Base-by-base conservation (phyloP, 2,113 vertebrate species). In the Nothocercus julius region DNA sequence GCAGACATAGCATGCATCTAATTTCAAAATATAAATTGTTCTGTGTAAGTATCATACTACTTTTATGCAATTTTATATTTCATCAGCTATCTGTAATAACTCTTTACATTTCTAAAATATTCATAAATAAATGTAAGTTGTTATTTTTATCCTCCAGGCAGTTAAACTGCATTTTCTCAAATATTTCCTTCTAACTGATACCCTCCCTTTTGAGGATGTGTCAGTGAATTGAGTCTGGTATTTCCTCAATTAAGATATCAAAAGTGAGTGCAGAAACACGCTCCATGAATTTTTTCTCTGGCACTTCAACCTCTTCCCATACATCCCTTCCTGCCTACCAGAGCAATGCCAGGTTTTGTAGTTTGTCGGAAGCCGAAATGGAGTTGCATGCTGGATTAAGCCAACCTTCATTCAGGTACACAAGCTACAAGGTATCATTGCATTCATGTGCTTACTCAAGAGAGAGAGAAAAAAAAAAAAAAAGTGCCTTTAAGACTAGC, bases 221-320 rank as follows among this genome's bases (percentile, higher is more conserved):
- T 89, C 89, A 93, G 82, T 91, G 82, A 89, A 86, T 69, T 79
- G 64, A 85, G 90, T 85, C 67, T 92, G 87, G 70, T 77, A 85
- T 92, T 96, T 96, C 96, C 93, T 94, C 90, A 94, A 76, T 85
- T 85, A 80, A 76, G 70, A 88, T 92, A 95, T 74, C 89, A 92
- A 85, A 95, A 96, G 82, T 92, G 82, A 92, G 95, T 95, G 82
- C 94, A 95, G 87, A 95, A 78, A 59, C 89, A 94, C 49, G 89
- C 78, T 95, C 89, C 70, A 30, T 87, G 49, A 49, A 59, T 67
- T 89, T 87, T 91, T 36, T 34, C 84, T 91, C 72, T 93, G 59
- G 82, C 78, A 89, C 45, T 42, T 75, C 54, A 87, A 16, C 10
- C 7, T 87, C 90, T 95, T 96, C 86, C 87, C 84, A 77, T 58